Percentiles rank a stretch among this genome's conserved stretches.
These are phyloP conservation scores for Cisticola juncidis DNA, from an alignment of 2,113 vertebrate species.

Conservation along the genomic window DNA sequence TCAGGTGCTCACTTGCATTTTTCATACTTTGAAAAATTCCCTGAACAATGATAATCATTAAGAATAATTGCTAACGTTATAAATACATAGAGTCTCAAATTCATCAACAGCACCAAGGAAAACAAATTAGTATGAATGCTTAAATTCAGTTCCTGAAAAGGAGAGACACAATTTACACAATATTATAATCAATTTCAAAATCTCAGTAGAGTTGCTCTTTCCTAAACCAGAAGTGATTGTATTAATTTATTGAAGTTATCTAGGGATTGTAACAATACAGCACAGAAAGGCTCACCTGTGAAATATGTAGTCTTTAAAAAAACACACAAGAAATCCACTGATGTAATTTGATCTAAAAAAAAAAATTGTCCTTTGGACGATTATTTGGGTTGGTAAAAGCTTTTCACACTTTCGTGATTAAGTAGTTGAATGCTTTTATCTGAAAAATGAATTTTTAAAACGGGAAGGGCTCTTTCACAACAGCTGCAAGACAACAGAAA, in stretches of 20 bases:
- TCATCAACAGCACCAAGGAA: neutral
- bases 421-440: neutral
- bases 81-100: neutral
- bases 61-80: neutral
- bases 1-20: neutral
- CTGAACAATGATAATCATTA: neutral
- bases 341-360: neutral
- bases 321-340: neutral
- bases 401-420: neutral
- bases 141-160: neutral
- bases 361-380: neutral
- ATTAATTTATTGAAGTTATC: neutral
- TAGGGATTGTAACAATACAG: neutral
- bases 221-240: neutral
- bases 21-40: neutral
- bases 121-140: neutral
- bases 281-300: neutral
- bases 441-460: neutral
- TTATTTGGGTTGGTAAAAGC: neutral
- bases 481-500: neutral
- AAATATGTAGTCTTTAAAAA: neutral
- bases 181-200: neutral
- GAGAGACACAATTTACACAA: neutral
- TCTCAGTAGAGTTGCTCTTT: neutral
- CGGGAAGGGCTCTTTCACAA: neutral